Percentiles rank a stretch among this genome's conserved stretches.
phyloP scores from a whole-genome alignment of 2,888 invertebrate genomes.

The Blomia tropicalis region DNA sequence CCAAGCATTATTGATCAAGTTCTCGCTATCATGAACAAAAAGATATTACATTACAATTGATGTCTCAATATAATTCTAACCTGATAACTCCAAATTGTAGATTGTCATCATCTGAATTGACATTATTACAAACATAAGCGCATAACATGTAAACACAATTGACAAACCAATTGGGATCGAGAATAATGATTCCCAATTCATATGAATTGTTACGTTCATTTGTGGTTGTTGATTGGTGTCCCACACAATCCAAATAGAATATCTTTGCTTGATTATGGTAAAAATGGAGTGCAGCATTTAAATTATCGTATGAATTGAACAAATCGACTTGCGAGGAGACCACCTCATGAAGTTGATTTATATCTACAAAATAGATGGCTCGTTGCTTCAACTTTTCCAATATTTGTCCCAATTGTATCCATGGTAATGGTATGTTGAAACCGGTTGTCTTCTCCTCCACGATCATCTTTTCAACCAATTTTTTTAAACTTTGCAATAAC shows the following conservation, averaged over 20 bases:
- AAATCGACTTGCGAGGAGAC: constrained; percentile 27
- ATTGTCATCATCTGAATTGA: constrained; percentile 18
- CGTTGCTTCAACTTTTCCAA: constrained; percentile 33
- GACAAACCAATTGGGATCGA: constrained; percentile 37
- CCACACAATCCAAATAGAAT: constrained; percentile 31
- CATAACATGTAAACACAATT: constrained; percentile 28
- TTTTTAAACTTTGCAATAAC: constrained; percentile 33
- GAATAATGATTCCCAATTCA: constrained; percentile 34
- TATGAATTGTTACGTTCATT: constrained; percentile 13
- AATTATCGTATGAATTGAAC: constrained; percentile 33
- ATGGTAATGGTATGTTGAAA: constrained; percentile 36
- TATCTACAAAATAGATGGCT: constrained; percentile 35
- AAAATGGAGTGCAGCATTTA: constrained; percentile 36
- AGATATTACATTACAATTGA: neutral
- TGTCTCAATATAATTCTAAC: neutral
- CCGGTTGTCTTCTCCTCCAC: constrained; percentile 36
- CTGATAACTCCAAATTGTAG: constrained; percentile 14
- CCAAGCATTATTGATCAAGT: constrained; percentile 20
- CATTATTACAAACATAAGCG: constrained; percentile 14
- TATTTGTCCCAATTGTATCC: constrained; percentile 37
- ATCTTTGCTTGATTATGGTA: constrained; percentile 37
- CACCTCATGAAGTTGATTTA: constrained; percentile 32
- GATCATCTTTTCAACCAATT: constrained; percentile 34
- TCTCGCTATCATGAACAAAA: constrained; percentile 16
- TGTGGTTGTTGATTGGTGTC: neutral